A percentile compares a stretch with the other conserved stretches of the same genome.
Evolutionary conservation across 2,113 vertebrate species (phyloP).

Genomic region (Ammospiza caudacuta): DNA sequence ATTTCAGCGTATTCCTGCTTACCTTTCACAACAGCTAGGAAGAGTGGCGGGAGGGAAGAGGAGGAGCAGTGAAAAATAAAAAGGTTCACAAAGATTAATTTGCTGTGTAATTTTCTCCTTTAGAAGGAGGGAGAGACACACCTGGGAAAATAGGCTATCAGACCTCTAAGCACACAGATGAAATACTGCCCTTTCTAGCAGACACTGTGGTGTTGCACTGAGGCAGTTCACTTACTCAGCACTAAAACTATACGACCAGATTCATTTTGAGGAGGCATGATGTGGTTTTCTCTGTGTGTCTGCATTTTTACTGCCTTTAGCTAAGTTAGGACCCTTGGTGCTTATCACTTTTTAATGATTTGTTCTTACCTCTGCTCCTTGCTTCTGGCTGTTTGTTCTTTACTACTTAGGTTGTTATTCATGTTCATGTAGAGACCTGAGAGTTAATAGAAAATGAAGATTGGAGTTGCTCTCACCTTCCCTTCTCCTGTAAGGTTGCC

Average conservation of each 20-base stretch:
- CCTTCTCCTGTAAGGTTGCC: not conserved
- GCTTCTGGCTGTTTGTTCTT: slow-evolving; percentile 45
- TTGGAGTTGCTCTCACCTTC: not conserved
- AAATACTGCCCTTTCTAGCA: not conserved
- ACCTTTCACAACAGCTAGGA: not conserved
- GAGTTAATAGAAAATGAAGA: slow-evolving; percentile 28
- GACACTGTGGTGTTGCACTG: not conserved
- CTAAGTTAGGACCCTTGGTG: not conserved
- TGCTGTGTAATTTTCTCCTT: not conserved
- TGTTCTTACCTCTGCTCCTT: slow-evolving; percentile 34
- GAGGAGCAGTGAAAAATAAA: not conserved
- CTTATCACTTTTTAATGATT: slow-evolving; percentile 39
- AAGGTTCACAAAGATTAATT: slow-evolving; percentile 27
- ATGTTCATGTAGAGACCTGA: slow-evolving; percentile 9
- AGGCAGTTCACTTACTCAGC: slow-evolving; percentile 21
- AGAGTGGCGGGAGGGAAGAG: not conserved
- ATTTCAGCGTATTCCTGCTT: not conserved
- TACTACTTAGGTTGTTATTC: slow-evolving; percentile 22
- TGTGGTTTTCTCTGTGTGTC: not conserved
- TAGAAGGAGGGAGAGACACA: not conserved
- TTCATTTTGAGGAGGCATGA: not conserved
- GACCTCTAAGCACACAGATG: not conserved
- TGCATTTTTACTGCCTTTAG: slow-evolving; percentile 31
- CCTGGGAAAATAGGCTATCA: not conserved
- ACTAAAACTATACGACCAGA: not conserved